A percentile compares a stretch with the other conserved stretches of the same genome.
These are phyloP conservation scores for Sander vitreus DNA, from an alignment of 2,113 vertebrate species.

Conservation along the genomic window DNA sequence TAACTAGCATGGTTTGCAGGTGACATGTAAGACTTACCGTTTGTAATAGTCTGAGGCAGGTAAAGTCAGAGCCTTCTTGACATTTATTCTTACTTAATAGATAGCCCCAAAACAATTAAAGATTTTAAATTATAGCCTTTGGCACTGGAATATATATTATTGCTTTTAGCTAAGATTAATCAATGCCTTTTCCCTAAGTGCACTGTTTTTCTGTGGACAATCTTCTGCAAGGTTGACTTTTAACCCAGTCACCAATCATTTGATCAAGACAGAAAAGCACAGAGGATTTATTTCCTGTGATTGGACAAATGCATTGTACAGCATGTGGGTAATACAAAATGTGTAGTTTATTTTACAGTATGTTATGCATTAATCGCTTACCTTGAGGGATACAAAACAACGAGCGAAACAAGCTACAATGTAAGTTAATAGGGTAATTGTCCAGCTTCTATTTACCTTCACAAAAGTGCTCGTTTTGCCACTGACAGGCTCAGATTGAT, in stretches of 20 bases:
- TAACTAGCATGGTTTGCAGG: not conserved
- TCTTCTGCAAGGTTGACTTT: conserved; percentile 45
- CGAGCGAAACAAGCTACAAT: too few species aligned
- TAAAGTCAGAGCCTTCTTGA: conserved; percentile 21
- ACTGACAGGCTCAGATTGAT: too few species aligned
- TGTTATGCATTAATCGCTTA: not conserved
- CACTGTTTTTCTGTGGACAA: conserved; percentile 16
- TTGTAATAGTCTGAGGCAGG: conserved; percentile 1
- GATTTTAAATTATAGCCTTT: too few species aligned
- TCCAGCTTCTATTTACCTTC: too few species aligned
- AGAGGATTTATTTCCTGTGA: not conserved
- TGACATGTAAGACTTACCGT: conserved; percentile 3
- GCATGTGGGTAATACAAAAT: not conserved
- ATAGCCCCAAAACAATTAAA: conserved; percentile 52
- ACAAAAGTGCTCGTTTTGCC: too few species aligned
- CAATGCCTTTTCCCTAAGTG: conserved; percentile 43
- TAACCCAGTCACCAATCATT: conserved; percentile 36
- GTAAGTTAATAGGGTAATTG: too few species aligned
- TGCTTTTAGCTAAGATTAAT: conserved; percentile 44
- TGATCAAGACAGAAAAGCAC: conserved; percentile 8
- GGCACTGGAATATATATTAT: conserved; percentile 41
- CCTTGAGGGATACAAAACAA: too few species aligned
- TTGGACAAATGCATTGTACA: not conserved
- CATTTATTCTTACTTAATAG: conserved; percentile 38
- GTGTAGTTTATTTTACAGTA: too few species aligned